phyloP scores from a whole-genome alignment of 2,888 invertebrate species.

The Sminthurinus aureus region DNA sequence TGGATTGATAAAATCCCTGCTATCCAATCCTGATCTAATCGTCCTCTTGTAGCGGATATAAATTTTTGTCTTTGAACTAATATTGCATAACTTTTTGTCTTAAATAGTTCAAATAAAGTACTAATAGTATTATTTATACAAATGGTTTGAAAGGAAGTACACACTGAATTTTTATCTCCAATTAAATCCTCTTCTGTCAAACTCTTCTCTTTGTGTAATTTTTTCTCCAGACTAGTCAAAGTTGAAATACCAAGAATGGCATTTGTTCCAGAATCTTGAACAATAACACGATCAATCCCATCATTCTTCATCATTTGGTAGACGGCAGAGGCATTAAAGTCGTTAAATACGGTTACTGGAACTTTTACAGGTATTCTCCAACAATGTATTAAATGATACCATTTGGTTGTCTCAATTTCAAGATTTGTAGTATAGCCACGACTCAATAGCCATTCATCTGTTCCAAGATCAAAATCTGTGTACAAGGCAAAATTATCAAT shows the following conservation, averaged over 20 bases:
- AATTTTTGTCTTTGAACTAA: slow-evolving; percentile 17
- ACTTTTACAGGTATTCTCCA: slow-evolving; percentile 18
- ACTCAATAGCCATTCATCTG: slow-evolving; percentile 13
- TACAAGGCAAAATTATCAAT: slow-evolving; percentile 9
- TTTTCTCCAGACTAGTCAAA: background rate
- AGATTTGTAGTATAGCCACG: background rate
- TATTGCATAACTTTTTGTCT: background rate
- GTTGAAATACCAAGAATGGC: background rate
- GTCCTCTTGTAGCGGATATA: background rate
- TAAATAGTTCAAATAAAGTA: background rate
- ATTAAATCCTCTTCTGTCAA: background rate
- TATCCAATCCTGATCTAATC: background rate
- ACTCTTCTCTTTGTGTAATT: background rate
- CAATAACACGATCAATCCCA: slow-evolving; percentile 1
- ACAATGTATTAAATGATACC: slow-evolving; percentile 16
- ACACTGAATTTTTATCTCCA: background rate
- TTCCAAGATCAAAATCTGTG: slow-evolving; percentile 17
- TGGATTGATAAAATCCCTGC: slow-evolving; percentile 7
- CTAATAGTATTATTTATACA: slow-evolving; percentile 4
- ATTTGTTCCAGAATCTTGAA: background rate
- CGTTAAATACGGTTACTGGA: background rate
- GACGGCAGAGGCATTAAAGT: slow-evolving; percentile 18
- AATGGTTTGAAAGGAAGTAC: slow-evolving; percentile 13
- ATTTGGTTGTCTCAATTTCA: slow-evolving; percentile 2
- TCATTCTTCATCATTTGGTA: slow-evolving; percentile 12